Evolutionary conservation across 2,113 vertebrate genomes (phyloP).

Genomic region (Sphaerodactylus townsendi): DNA sequence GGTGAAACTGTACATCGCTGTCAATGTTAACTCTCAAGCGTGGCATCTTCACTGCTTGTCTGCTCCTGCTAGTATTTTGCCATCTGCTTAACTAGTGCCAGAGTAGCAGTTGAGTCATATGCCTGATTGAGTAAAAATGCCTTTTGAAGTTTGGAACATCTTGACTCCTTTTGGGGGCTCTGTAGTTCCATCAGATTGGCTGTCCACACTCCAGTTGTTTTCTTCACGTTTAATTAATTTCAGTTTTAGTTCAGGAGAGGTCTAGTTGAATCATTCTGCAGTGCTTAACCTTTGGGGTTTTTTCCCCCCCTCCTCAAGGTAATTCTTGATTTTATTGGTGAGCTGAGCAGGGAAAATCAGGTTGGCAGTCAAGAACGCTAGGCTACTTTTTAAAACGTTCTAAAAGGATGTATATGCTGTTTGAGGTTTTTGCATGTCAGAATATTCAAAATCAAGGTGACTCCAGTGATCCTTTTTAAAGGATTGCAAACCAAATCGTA

Average conservation of each 20-base stretch:
- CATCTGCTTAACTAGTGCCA: conserved; percentile 57
- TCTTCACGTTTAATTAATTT: conserved; percentile 54
- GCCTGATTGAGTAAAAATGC: conserved; percentile 60
- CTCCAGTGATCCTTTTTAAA: conserved; percentile 9
- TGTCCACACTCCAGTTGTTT: conserved; percentile 48
- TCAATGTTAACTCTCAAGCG: conserved; percentile 29
- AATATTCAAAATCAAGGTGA: neutral
- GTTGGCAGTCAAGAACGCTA: neutral
- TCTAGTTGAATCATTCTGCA: conserved; percentile 31
- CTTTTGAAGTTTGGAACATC: conserved; percentile 42
- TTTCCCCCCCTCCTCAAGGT: neutral
- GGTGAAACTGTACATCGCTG: conserved; percentile 56
- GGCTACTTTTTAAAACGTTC: fast-evolving
- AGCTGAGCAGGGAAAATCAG: neutral
- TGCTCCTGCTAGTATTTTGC: conserved; percentile 36
- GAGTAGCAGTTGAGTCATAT: conserved; percentile 46
- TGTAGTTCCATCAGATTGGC: neutral
- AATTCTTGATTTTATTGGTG: conserved; percentile 12
- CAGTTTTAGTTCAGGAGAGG: conserved; percentile 37
- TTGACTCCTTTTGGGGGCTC: conserved; percentile 24
- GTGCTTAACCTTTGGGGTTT: conserved; percentile 19
- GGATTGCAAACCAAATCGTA: neutral
- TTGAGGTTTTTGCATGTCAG: neutral
- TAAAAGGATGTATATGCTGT: neutral
- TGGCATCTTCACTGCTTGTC: conserved; percentile 33